phyloP scores from a whole-genome alignment of 2,797 vertebrate species.

The Harpagifer antarcticus region DNA sequence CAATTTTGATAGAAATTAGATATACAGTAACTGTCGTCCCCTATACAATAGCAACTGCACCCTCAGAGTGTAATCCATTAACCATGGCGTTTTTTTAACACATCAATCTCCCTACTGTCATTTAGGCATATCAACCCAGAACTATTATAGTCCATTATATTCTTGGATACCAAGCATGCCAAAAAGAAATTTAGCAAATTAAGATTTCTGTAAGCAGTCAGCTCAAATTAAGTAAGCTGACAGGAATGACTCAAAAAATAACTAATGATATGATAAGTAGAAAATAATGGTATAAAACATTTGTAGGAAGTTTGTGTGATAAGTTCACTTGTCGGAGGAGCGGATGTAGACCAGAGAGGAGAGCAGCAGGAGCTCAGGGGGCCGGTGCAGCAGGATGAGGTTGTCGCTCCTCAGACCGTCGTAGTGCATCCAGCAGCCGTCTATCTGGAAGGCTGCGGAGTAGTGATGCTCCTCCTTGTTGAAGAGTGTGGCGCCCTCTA shows the following conservation, averaged over 20 bases:
- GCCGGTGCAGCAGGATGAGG: constrained; percentile 90
- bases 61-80: not conserved
- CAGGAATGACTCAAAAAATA: not conserved
- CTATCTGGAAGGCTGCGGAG: constrained; percentile 90
- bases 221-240: constrained; percentile 42
- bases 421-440: constrained; percentile 91
- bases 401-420: constrained; percentile 90
- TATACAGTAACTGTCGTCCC: not conserved
- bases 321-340: constrained; percentile 86
- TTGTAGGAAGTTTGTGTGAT: not conserved
- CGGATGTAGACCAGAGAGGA: constrained; percentile 91
- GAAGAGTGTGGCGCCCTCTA: constrained; percentile 93
- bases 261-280: constrained; percentile 3
- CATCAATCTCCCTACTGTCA: constrained; percentile 2
- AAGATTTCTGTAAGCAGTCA: constrained; percentile 48
- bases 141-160: constrained; percentile 88
- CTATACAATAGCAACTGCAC: constrained; percentile 9
- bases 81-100: not conserved
- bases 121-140: constrained; percentile 67
- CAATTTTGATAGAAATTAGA: constrained; percentile 8
- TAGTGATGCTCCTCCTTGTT: constrained; percentile 93
- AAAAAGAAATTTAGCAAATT: constrained; percentile 35
- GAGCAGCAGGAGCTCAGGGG: constrained; percentile 89
- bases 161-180: constrained; percentile 89
- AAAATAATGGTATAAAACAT: not conserved